A percentile compares a stretch with the other conserved stretches of the same genome.
phyloP scores from a whole-genome alignment of 2,888 invertebrate genomes.

The Eueremaeus valkanovi region DNA sequence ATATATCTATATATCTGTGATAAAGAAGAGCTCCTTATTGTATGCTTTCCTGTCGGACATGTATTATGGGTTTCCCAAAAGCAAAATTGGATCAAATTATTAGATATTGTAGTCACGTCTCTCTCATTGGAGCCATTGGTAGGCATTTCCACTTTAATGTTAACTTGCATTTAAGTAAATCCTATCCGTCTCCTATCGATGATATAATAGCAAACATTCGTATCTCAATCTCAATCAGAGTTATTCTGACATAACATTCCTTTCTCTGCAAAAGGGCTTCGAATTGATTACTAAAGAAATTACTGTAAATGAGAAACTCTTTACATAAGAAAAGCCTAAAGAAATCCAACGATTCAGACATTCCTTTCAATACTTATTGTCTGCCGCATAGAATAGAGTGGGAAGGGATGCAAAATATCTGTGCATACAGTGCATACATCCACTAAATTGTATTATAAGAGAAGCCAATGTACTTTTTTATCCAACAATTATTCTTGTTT shows the following conservation, averaged over 20 bases:
- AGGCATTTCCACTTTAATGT: constrained; percentile 14
- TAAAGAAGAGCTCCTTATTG: too few species aligned
- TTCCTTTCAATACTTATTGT: too few species aligned
- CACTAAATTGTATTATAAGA: neutral
- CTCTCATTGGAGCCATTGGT: constrained; percentile 4
- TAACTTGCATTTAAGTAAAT: constrained; percentile 7
- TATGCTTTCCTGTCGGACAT: constrained; percentile 11
- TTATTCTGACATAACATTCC: neutral
- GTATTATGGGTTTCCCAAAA: neutral
- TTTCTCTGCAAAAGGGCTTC: neutral
- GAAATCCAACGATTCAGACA: too few species aligned
- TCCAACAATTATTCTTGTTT: too few species aligned
- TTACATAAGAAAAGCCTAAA: too few species aligned
- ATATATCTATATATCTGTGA: too few species aligned
- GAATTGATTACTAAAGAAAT: constrained; percentile 13
- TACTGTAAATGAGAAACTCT: neutral
- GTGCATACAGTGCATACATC: too few species aligned
- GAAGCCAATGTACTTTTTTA: too few species aligned
- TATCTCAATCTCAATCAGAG: neutral
- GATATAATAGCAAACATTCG: constrained; percentile 12
- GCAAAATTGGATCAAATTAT: constrained; percentile 24
- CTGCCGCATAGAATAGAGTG: too few species aligned
- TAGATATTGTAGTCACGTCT: constrained; percentile 12
- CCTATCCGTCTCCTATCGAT: neutral
- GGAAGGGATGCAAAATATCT: neutral